A percentile compares a stretch with the other conserved stretches of the same genome.
Conservation (phyloP, 2,113 vertebrate genomes). For the Miniopterus natalensis region DNA sequence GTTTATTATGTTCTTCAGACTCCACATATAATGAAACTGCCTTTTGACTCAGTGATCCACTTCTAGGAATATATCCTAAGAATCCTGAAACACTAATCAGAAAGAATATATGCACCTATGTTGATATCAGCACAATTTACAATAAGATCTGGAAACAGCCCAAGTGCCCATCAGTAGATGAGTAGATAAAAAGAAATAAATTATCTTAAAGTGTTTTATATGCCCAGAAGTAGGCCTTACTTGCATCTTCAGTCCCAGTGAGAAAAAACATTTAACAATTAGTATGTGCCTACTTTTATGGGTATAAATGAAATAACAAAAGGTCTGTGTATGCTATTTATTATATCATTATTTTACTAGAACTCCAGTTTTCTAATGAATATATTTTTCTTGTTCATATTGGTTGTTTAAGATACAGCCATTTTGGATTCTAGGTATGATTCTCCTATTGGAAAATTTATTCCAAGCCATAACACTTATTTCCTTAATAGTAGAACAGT, state of each 20-base stretch:
- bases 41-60: too few relatives aligned
- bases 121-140: too few relatives aligned
- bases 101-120: too few relatives aligned
- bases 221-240: neutral
- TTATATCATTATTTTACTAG: constrained; percentile 29
- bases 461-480: neutral
- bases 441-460: constrained; percentile 30
- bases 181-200: neutral
- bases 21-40: too few relatives aligned
- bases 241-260: neutral
- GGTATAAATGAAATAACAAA: constrained; percentile 10
- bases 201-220: constrained; percentile 51
- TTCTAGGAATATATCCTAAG: too few relatives aligned
- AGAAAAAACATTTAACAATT: neutral
- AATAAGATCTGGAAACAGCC: too few relatives aligned
- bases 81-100: too few relatives aligned
- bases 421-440: neutral
- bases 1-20: too few relatives aligned
- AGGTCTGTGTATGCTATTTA: neutral
- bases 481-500: neutral
- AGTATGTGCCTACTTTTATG: constrained; percentile 15
- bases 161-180: too few relatives aligned
- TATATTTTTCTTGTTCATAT: constrained; percentile 27
- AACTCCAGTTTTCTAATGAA: constrained; percentile 1
- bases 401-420: neutral